Evolutionary conservation across 92 coral and sea anemone genomes (phyloP).

Genomic region (Pocillopora meandrina): DNA sequence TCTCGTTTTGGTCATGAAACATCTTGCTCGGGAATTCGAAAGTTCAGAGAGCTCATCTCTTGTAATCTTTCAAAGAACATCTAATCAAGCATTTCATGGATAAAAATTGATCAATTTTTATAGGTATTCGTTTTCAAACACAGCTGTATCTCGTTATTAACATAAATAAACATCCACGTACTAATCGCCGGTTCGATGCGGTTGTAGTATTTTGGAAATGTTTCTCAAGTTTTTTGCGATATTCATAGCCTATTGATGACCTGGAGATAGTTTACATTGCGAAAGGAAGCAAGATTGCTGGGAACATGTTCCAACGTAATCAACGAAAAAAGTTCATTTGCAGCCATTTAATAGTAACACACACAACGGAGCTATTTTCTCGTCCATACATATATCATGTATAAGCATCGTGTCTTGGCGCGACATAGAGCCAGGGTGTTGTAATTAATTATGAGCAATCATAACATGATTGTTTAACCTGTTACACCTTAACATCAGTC

Average conservation of each 20-base stretch:
- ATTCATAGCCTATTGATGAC: background rate
- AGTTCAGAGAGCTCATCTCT: background rate
- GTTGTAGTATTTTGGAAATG: constrained; percentile 26
- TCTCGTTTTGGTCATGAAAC: constrained; percentile 39
- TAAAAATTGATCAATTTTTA: background rate
- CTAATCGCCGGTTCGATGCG: constrained; percentile 29
- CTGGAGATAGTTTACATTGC: background rate
- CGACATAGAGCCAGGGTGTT: background rate
- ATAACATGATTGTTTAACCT: background rate
- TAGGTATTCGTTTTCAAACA: background rate
- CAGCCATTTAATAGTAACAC: constrained; percentile 10
- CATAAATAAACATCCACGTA: constrained; percentile 28
- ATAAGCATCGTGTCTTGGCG: background rate
- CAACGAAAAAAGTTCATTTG: background rate
- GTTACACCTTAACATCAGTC: no score
- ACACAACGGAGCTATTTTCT: background rate
- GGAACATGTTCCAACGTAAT: background rate
- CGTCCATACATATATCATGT: background rate
- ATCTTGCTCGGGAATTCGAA: constrained; percentile 28
- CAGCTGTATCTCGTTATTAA: constrained; percentile 21
- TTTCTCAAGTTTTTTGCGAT: constrained; percentile 15
- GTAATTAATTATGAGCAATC: background rate
- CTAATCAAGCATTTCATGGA: constrained; percentile 8
- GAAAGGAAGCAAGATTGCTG: background rate
- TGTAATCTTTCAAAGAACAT: background rate